phyloP scores from a whole-genome alignment of 2,113 vertebrate genomes.

The Rhipidura dahli region DNA sequence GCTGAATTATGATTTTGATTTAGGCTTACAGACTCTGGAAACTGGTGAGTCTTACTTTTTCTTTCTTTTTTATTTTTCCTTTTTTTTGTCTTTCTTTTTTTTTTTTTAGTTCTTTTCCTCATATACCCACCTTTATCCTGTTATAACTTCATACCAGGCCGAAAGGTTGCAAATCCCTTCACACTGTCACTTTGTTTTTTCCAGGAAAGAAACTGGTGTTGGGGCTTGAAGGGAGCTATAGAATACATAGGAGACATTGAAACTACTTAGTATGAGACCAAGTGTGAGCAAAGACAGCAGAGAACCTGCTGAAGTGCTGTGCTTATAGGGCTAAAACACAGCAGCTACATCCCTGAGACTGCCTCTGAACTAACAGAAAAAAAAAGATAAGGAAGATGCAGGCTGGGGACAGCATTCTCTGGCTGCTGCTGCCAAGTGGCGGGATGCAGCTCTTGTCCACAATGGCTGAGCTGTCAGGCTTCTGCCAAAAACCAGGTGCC shows the following conservation, averaged over 20 bases:
- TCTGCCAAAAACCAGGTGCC: background rate
- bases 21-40: background rate
- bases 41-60: background rate
- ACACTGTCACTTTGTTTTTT: background rate
- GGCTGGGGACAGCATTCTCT: background rate
- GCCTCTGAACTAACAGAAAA: background rate
- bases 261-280: background rate
- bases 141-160: background rate
- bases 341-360: background rate
- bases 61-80: no score
- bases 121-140: background rate
- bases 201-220: background rate
- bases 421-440: background rate
- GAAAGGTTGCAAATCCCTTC: background rate
- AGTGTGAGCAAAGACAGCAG: background rate
- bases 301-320: background rate
- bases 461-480: background rate
- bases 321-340: background rate
- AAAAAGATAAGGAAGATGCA: background rate
- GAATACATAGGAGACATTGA: background rate
- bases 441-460: background rate
- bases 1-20: background rate
- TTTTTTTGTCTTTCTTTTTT: background rate
- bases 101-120: background rate
- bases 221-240: background rate